Evolutionary conservation across 2,797 vertebrate genomes (phyloP).

Genomic region (Gadopsis marmoratus): DNA sequence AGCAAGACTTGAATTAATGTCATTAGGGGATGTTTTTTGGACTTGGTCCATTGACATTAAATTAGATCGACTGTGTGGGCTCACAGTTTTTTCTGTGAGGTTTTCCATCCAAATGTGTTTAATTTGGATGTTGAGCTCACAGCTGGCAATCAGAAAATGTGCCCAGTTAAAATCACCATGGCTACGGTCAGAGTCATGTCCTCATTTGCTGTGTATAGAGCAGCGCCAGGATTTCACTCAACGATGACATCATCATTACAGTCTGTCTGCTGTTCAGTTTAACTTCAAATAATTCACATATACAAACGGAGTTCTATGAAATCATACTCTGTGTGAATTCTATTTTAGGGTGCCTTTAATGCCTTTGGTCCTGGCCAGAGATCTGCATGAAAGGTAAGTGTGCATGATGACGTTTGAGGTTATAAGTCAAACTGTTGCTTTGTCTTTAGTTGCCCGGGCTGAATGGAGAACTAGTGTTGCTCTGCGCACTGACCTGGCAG

Average conservation of each 20-base stretch:
- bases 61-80: conserved; percentile 13
- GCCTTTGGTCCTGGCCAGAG: background rate
- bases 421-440: conserved; percentile 37
- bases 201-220: conserved; percentile 7
- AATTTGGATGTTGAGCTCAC: conserved; percentile 17
- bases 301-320: background rate
- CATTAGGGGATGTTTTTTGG: background rate
- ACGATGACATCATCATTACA: conserved; percentile 12
- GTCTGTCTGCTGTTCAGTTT: background rate
- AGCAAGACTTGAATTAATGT: background rate
- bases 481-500: conserved; percentile 43
- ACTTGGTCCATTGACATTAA: conserved; percentile 16
- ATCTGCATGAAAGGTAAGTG: conserved; percentile 2
- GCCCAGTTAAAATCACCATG: conserved; percentile 21
- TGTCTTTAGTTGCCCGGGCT: conserved; percentile 19
- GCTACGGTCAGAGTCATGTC: conserved; percentile 24
- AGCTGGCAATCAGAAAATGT: conserved; percentile 27
- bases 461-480: conserved; percentile 29
- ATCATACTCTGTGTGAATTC: background rate
- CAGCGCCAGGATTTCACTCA: background rate
- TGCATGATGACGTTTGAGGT: conserved; percentile 20
- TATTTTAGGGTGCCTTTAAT: conserved; percentile 3
- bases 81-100: conserved; percentile 3
- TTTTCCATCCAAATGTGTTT: conserved; percentile 17
- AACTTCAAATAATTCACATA: background rate